These are phyloP conservation scores for Apodemia duryi DNA, from an alignment of 2,888 invertebrate genomes.

Conservation along the genomic window DNA sequence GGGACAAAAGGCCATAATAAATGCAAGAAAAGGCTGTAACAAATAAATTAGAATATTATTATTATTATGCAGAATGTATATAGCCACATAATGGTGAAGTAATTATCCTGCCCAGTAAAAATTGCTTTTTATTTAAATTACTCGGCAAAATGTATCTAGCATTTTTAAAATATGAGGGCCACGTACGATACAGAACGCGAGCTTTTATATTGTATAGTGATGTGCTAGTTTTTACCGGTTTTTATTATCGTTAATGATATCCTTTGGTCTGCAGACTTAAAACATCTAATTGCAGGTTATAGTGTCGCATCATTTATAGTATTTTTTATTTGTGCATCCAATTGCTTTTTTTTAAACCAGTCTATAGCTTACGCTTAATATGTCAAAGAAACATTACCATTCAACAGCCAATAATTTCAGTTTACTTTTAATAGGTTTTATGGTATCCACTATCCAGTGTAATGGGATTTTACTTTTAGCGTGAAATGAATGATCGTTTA, in stretches of 20 bases:
- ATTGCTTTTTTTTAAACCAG: constrained; percentile 53
- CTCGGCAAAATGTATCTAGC: constrained; percentile 13
- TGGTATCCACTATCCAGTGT: too few species aligned
- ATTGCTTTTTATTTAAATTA: constrained; percentile 13
- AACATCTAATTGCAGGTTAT: constrained; percentile 53
- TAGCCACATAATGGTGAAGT: neutral
- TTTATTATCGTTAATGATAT: constrained; percentile 44
- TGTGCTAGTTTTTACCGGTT: constrained; percentile 13
- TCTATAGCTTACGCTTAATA: constrained; percentile 65
- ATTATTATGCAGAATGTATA: neutral
- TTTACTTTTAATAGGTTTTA: constrained; percentile 37
- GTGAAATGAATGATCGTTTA: too few species aligned
- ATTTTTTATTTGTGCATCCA: constrained; percentile 59
- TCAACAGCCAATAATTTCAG: constrained; percentile 55
- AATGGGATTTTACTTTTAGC: too few species aligned
- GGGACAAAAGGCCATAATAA: too few species aligned
- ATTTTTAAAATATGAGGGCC: constrained; percentile 7
- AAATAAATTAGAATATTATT: neutral
- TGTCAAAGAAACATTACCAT: constrained; percentile 61
- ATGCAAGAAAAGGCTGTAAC: neutral
- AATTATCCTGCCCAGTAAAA: constrained; percentile 4
- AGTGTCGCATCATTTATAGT: constrained; percentile 51
- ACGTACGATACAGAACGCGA: neutral
- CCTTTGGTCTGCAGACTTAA: constrained; percentile 40
- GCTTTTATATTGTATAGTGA: constrained; percentile 9